phyloP scores from a whole-genome alignment of 2,113 vertebrate species.

The Ornithorhynchus anatinus region DNA sequence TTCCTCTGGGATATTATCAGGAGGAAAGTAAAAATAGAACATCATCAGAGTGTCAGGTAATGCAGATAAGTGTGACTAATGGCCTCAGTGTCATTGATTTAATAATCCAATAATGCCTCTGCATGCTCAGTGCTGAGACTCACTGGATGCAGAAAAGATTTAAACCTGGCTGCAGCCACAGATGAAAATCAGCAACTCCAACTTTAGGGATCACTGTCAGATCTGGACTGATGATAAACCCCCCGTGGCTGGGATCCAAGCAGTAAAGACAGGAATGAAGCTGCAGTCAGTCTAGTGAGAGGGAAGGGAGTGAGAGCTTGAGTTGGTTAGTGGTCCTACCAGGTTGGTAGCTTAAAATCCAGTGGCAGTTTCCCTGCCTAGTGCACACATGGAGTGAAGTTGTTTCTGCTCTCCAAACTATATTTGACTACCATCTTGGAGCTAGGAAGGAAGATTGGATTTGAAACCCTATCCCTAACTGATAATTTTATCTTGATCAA shows the following conservation, averaged over 20 bases:
- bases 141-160: conserved; percentile 51
- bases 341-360: neutral
- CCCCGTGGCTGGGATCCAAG: conserved; percentile 27
- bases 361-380: neutral
- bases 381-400: neutral
- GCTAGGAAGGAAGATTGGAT: too few relatives aligned
- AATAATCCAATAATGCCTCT: conserved; percentile 70
- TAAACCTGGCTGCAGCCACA: conserved; percentile 42
- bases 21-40: conserved; percentile 73
- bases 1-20: conserved; percentile 65
- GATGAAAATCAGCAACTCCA: conserved; percentile 58
- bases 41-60: conserved; percentile 70
- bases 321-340: neutral
- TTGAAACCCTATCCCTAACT: too few relatives aligned
- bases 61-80: conserved; percentile 72
- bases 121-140: conserved; percentile 60
- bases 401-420: too few relatives aligned
- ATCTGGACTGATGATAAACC: conserved; percentile 45
- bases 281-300: neutral
- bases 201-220: conserved; percentile 35
- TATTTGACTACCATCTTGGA: too few relatives aligned
- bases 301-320: neutral
- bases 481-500: too few relatives aligned
- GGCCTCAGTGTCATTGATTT: conserved; percentile 70
- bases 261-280: conserved; percentile 1